phyloP scores from a whole-genome alignment of 2,113 vertebrate genomes.

The Bagarius yarrelli region DNA sequence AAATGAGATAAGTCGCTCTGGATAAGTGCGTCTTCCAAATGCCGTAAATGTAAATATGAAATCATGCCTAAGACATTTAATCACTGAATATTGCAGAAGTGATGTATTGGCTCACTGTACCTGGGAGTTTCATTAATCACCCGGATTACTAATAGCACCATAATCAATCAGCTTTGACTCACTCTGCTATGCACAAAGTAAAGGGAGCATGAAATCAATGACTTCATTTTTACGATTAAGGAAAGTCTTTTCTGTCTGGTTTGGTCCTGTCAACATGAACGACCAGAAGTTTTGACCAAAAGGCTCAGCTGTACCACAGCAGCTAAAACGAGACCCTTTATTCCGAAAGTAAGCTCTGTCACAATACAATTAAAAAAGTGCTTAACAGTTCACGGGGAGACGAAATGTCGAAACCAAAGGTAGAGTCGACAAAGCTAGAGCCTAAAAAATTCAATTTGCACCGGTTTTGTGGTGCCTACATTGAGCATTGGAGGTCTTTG shows the following conservation, averaged over 20 bases:
- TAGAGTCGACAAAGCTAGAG: too few relatives aligned
- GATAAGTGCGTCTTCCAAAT: too few relatives aligned
- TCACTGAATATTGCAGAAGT: constrained; percentile 17
- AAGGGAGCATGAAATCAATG: constrained; percentile 36
- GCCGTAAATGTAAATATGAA: not conserved
- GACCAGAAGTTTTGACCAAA: not conserved
- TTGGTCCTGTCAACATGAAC: not conserved
- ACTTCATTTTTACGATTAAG: constrained; percentile 39
- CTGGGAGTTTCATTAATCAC: constrained; percentile 17
- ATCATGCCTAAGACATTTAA: constrained; percentile 9
- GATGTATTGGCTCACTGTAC: constrained; percentile 16
- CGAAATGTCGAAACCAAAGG: too few relatives aligned
- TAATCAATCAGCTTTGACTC: constrained; percentile 21
- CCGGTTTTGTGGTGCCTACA: too few relatives aligned
- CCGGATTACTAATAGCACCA: constrained; percentile 25
- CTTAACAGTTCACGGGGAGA: not conserved
- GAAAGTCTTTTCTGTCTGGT: constrained; percentile 20
- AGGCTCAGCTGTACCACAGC: not conserved
- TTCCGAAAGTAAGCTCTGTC: too few relatives aligned
- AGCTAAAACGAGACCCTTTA: too few relatives aligned
- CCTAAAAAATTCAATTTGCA: too few relatives aligned
- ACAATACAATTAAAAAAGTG: not conserved
- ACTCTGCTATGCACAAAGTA: not conserved
- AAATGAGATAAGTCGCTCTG: too few relatives aligned
- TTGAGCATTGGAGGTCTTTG: too few relatives aligned